Base-by-base conservation (phyloP, 2,113 vertebrate species). In the Tautogolabrus adspersus region DNA sequence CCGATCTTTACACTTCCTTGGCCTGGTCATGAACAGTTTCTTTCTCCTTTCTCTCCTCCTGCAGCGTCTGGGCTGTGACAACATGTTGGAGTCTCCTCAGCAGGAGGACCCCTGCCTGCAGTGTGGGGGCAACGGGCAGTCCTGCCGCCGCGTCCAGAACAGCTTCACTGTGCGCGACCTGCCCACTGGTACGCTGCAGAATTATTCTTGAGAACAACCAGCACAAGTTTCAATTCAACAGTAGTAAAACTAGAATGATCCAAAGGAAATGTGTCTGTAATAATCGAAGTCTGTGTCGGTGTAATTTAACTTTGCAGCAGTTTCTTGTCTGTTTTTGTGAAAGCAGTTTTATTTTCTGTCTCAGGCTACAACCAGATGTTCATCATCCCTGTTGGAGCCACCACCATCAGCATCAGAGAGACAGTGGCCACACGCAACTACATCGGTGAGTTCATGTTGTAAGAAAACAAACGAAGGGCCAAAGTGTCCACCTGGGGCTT, bases 361-460 rank as follows among this genome's bases (percentile, higher is more conserved):
- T 30, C 78, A 99, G 98, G 98, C 84, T 99, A 99, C 91, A 98
- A 97, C 92, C 97, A 96, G 88, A 96, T 99, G 78, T 94, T 99
- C 75, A 92, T 96, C 75, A 95, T 99, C 66, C 98, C 98, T 0
- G 64, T 90, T 38, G 97, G 97, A 67, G 96, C 98, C 44, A 99
- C 96, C 12, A 96, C 95, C 81, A 96, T 99, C 75, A 95, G 37
- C 66, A 95, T 99, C 59, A 94, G 94, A 85, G 98, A 99, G 78
- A 93, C 90, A 0, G 89, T 89, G 0, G 94, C 98, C n/a, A 96
- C 96, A 79, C 96, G 96, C 38, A 99, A 99, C 83, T 99, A 98
- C 61, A 78, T 99, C n/a, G 96, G 98, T 99, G 91, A 79, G 4
- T 75, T 22, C 44, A 6, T 2, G 13, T 18, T 18, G 6, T 10